A percentile compares a stretch with the other conserved stretches of the same genome.
These are phyloP conservation scores for Pangasius djambal DNA, from an alignment of 2,797 vertebrate species.

Conservation along the genomic window DNA sequence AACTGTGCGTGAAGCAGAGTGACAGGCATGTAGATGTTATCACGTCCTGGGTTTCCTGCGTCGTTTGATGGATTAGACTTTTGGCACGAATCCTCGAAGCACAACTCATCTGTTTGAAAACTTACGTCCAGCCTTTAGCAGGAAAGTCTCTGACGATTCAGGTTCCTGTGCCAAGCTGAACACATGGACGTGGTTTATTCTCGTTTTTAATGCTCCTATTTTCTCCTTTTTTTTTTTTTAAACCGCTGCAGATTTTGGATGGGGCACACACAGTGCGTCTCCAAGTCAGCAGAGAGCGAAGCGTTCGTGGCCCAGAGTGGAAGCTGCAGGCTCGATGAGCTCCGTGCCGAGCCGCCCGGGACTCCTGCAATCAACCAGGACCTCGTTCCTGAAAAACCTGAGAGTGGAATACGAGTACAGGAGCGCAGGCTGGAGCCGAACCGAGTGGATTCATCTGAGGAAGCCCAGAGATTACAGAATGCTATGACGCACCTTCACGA, in stretches of 20 bases:
- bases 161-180: neutral
- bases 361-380: slow-evolving; percentile 35
- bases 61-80: neutral
- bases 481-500: slow-evolving; percentile 60
- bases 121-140: neutral
- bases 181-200: slow-evolving; percentile 8
- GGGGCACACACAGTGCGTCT: slow-evolving; percentile 58
- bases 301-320: slow-evolving; percentile 16
- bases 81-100: neutral
- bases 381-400: slow-evolving; percentile 38
- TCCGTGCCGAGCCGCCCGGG: neutral
- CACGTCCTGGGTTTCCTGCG: neutral
- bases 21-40: neutral
- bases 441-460: slow-evolving; percentile 39
- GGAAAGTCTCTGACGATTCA: neutral
- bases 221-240: neutral
- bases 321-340: slow-evolving; percentile 17
- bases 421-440: slow-evolving; percentile 37
- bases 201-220: neutral
- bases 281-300: slow-evolving; percentile 37
- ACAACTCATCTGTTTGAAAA: neutral
- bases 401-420: slow-evolving; percentile 27
- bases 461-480: slow-evolving; percentile 44
- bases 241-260: slow-evolving; percentile 54
- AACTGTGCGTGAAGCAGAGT: neutral